phyloP scores from a whole-genome alignment of 1,140 invertebrate species.

The Polyergus mexicanus region DNA sequence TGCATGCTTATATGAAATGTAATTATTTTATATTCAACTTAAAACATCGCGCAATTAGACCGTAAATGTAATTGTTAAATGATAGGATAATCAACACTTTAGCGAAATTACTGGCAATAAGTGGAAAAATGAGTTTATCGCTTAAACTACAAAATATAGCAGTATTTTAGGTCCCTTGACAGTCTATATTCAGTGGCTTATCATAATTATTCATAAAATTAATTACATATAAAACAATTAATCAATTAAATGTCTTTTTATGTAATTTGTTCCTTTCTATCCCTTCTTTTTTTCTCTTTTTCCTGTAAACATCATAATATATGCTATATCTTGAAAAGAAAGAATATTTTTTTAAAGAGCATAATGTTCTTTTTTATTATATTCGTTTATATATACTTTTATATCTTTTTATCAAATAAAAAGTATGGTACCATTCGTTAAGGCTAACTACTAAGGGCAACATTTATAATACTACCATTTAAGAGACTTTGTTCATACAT shows the following conservation, averaged over 20 bases:
- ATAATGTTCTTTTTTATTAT: background rate
- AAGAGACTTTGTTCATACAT: background rate
- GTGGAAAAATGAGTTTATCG: background rate
- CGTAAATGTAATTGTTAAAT: conserved; percentile 25
- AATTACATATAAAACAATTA: background rate
- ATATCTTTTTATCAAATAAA: conserved; percentile 6
- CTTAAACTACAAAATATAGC: background rate
- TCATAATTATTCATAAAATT: no score
- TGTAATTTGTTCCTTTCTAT: background rate
- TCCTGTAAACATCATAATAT: background rate
- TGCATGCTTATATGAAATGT: background rate
- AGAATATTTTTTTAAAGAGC: background rate
- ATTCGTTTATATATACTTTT: background rate
- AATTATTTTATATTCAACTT: conserved; percentile 7
- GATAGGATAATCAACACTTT: conserved; percentile 19
- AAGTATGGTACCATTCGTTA: background rate
- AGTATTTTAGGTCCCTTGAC: background rate
- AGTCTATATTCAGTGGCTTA: background rate
- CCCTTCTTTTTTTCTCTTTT: no score
- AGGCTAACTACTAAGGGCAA: background rate
- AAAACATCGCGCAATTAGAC: conserved; percentile 9
- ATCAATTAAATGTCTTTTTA: conserved; percentile 1
- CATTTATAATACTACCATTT: background rate
- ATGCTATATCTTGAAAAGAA: no score
- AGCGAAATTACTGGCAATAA: background rate